Conservation (phyloP, 2,888 invertebrate species). For the Lochmaea capreae region DNA sequence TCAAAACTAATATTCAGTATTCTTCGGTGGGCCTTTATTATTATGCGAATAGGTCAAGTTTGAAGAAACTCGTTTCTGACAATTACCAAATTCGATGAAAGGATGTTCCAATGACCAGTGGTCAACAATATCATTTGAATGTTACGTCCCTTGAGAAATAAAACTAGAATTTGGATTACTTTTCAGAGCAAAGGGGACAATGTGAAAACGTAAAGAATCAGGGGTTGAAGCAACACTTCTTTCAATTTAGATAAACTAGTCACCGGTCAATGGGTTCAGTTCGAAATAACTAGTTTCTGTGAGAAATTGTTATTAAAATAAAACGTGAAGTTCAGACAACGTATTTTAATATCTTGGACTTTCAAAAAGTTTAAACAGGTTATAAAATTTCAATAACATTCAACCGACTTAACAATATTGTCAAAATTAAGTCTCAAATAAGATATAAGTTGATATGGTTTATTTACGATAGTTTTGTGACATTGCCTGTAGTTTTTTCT, state of each 20-base stretch:
- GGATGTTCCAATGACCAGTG: slow-evolving; percentile 5
- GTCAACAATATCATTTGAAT: slow-evolving; percentile 15
- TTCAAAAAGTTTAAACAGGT: not conserved
- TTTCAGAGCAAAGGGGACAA: not conserved
- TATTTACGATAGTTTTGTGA: no score
- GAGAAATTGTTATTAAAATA: not conserved
- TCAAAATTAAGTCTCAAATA: no score
- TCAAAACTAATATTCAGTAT: not conserved
- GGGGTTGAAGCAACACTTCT: slow-evolving; percentile 11
- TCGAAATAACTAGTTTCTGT: slow-evolving; percentile 4
- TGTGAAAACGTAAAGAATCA: not conserved
- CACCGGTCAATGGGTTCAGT: not conserved
- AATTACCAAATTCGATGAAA: slow-evolving; percentile 6
- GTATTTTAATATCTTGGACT: no score
- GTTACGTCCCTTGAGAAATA: slow-evolving; percentile 13
- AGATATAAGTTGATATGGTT: no score
- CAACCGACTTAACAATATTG: no score
- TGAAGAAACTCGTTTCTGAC: slow-evolving; percentile 1
- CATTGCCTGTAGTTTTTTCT: no score
- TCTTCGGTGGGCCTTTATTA: not conserved
- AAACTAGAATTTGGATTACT: slow-evolving; percentile 12
- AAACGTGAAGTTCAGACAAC: not conserved
- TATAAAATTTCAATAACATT: not conserved
- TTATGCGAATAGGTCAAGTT: not conserved
- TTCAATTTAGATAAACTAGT: slow-evolving; percentile 5